These are phyloP conservation scores for Pachyrhynchus sulphureomaculatus DNA, from an alignment of 1,140 invertebrate species.

Conservation along the genomic window DNA sequence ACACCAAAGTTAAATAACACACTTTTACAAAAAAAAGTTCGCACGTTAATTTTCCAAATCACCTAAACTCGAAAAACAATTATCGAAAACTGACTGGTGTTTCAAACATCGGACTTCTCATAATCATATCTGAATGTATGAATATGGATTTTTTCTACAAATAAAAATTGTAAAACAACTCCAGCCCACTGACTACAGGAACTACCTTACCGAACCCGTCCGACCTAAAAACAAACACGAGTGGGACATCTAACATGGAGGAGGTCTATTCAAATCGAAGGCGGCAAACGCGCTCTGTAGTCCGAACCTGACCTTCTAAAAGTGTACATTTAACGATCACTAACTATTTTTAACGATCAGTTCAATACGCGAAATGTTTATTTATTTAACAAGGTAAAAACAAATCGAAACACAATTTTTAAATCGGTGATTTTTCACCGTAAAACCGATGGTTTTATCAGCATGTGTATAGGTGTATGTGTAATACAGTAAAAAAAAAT, in stretches of 20 bases:
- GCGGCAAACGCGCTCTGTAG: constrained; percentile 15
- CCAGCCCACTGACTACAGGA: not conserved
- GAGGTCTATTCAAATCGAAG: constrained; percentile 17
- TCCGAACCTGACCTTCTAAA: constrained; percentile 33
- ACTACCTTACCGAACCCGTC: not conserved
- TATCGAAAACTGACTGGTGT: no score
- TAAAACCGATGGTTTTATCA: not conserved
- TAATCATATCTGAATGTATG: no score
- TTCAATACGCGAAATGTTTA: constrained; percentile 29
- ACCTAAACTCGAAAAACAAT: no score
- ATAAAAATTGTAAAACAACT: not conserved
- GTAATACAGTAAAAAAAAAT: no score
- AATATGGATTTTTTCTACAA: not conserved
- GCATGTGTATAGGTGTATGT: not conserved
- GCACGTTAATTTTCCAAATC: no score
- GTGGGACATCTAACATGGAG: constrained; percentile 6
- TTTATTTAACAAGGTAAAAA: constrained; percentile 7
- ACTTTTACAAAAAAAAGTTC: no score
- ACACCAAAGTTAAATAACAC: no score
- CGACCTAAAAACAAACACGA: not conserved
- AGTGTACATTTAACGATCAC: constrained; percentile 22
- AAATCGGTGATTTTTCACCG: not conserved
- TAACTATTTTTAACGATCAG: constrained; percentile 16
- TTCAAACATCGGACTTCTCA: no score
- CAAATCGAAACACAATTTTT: constrained; percentile 1